phyloP scores from a whole-genome alignment of 2,797 vertebrate species.

The Lagocephalus sceleratus region DNA sequence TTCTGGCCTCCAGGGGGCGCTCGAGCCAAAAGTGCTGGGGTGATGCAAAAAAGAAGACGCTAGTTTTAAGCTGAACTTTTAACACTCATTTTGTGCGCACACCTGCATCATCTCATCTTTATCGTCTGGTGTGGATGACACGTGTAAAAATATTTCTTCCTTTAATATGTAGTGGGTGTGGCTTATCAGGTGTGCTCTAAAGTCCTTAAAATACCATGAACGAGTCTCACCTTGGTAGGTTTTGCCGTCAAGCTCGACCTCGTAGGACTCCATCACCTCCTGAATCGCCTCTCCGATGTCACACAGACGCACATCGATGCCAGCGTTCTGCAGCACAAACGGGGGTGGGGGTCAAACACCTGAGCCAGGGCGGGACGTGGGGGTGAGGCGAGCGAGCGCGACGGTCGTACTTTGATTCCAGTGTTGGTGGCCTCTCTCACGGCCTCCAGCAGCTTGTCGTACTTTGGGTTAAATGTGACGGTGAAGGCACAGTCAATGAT shows the following conservation, averaged over 20 bases:
- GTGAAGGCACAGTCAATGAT: conserved; percentile 99
- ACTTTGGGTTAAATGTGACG: conserved; percentile 98
- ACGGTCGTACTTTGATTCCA: conserved; percentile 88
- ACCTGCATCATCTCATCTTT: too few relatives aligned
- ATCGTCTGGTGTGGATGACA: too few relatives aligned
- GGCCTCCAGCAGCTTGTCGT: conserved; percentile 95
- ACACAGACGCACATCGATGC: conserved; percentile 96
- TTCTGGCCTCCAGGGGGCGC: too few relatives aligned
- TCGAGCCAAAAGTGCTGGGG: too few relatives aligned
- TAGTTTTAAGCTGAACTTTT: too few relatives aligned
- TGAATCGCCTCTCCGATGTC: conserved; percentile 97
- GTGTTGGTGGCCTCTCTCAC: conserved; percentile 99
- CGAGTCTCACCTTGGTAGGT: conserved; percentile 98
- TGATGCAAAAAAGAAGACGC: too few relatives aligned
- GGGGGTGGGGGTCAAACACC: not conserved
- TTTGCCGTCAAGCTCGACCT: conserved; percentile 98
- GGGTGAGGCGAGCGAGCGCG: not conserved
- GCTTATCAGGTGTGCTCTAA: not conserved
- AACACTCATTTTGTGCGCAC: too few relatives aligned
- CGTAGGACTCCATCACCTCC: conserved; percentile 99
- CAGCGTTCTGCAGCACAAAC: conserved; percentile 81
- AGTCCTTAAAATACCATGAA: too few relatives aligned
- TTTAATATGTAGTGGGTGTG: too few relatives aligned
- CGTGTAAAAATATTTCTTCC: too few relatives aligned
- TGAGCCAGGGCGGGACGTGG: not conserved